Percentiles rank a stretch among this genome's conserved stretches.
These are phyloP conservation scores for Apantesis nais DNA, from an alignment of 2,888 invertebrate species.

Conservation along the genomic window DNA sequence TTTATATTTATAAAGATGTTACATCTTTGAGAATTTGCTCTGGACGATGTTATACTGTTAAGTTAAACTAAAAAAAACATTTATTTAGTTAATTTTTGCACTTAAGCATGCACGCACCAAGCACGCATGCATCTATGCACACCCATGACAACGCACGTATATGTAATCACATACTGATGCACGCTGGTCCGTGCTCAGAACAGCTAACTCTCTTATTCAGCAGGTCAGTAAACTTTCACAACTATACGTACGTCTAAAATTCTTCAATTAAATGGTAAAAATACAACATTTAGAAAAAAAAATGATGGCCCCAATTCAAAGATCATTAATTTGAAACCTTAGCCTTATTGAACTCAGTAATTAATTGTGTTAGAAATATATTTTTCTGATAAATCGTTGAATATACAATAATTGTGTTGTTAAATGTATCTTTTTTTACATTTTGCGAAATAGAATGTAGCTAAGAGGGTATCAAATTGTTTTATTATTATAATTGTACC, in stretches of 20 bases:
- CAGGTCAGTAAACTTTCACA: not conserved
- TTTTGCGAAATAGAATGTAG: not conserved
- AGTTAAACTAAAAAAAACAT: too few species aligned
- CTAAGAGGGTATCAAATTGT: not conserved
- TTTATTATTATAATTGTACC: not conserved
- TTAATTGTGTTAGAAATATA: conserved; percentile 37
- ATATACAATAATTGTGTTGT: conserved; percentile 9
- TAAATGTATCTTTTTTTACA: not conserved
- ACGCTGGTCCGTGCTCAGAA: not conserved
- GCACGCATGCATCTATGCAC: not conserved
- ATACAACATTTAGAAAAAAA: conserved; percentile 16
- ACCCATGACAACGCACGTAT: not conserved
- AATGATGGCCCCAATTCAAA: conserved; percentile 36
- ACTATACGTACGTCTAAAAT: not conserved
- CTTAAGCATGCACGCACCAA: not conserved
- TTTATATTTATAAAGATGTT: too few species aligned
- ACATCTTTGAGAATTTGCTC: too few species aligned
- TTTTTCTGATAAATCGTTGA: conserved; percentile 12
- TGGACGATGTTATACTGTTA: too few species aligned
- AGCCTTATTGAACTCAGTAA: conserved; percentile 37
- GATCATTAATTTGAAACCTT: conserved; percentile 40
- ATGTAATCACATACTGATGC: not conserved
- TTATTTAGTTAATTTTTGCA: too few species aligned
- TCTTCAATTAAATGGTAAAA: conserved; percentile 15
- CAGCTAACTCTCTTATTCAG: not conserved